Conservation (phyloP, 2,113 vertebrate genomes). For the Nicator chloris region DNA sequence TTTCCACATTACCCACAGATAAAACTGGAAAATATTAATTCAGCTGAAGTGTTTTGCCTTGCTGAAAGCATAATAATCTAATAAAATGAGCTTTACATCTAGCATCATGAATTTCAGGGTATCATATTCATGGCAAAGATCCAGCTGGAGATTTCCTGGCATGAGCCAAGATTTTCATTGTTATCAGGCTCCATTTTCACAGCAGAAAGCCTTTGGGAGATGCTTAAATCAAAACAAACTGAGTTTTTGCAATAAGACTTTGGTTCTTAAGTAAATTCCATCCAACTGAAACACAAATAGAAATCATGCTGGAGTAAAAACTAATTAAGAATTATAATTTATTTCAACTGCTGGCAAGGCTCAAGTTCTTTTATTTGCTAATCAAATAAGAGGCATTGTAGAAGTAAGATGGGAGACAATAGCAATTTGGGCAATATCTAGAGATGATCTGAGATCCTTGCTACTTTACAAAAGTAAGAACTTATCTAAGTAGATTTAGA, state of each 20-base stretch:
- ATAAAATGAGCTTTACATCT: not conserved
- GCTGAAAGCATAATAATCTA: not conserved
- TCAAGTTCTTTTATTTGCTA: not conserved
- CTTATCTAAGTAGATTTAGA: too few species aligned
- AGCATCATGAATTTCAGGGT: not conserved
- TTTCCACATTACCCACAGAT: not conserved
- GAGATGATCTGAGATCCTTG: not conserved
- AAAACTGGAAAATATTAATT: not conserved
- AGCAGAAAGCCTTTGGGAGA: not conserved
- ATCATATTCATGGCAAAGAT: not conserved
- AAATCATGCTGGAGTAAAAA: not conserved
- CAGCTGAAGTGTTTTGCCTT: not conserved
- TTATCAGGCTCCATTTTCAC: not conserved
- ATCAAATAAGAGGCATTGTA: not conserved
- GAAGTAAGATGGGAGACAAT: not conserved
- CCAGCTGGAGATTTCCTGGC: not conserved
- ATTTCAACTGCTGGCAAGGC: not conserved
- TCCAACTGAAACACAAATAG: not conserved
- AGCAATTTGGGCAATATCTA: not conserved
- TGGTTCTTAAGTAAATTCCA: not conserved
- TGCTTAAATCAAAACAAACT: not conserved
- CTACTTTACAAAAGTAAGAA: not conserved
- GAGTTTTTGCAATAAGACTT: not conserved
- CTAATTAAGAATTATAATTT: not conserved
- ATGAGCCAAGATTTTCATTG: not conserved